Base-by-base conservation (phyloP, 2,888 invertebrate species). In the Nephrotoma flavescens region DNA sequence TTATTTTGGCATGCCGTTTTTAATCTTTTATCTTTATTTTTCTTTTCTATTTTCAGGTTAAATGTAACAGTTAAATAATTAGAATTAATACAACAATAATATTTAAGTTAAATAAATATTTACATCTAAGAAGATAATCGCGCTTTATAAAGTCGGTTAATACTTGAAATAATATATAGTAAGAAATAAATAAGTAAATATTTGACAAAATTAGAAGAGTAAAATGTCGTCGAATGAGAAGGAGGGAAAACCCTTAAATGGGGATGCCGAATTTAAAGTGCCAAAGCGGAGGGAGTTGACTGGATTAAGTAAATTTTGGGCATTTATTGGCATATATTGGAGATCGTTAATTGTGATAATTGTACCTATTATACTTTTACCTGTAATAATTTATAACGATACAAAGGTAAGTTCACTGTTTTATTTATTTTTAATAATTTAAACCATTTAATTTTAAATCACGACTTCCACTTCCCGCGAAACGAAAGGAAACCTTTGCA, bases 301-400 rank as follows among this genome's bases (percentile, higher is more conserved):
- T 11, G 71, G 71, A 9, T 0, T 6, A 9, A 31, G 31, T 4
- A 71, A 71, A 71, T 31, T 19, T 71, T 31, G 19, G 71, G 71
- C 31, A 31, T 71, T 71, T 71, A 31, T 71, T 71, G 71, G 71
- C 2, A 5, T 71, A 31, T 96, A 96, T 90, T 96, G 96, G 96
- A 95, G 94, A 89, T 94, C 95, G 1, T 89, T 96, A 0, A 92
- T 96, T 87, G 94, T 96, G 44, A 92, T 96, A 42, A 87, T 95
- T 42, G 94, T 95, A 89, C 96, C 96, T 0, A 88, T 96, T 4
- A 87, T 95, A 11, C 92, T 96, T 42, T 91, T 96, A 87, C 96
- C 96, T 0, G 92, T 96, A 87, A 93, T 96, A 87, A 90, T 95
- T 6, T 84, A 93, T 11, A 92, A 95, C 89, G 91, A 94, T 87